These are phyloP conservation scores for Chelon auratus DNA, from an alignment of 2,797 vertebrate genomes.

Conservation along the genomic window DNA sequence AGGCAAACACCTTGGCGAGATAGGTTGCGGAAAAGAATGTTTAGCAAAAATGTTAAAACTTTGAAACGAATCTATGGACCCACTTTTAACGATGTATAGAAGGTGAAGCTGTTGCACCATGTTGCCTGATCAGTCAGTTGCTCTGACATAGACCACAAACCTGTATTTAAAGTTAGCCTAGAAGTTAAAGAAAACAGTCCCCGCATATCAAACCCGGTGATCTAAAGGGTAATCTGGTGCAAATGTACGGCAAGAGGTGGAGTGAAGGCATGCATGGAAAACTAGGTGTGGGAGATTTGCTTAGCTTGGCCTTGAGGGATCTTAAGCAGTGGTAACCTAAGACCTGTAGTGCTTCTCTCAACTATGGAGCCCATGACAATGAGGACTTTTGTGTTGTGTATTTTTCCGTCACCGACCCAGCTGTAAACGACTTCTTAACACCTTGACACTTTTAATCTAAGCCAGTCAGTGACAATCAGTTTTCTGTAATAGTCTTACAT, in stretches of 20 bases:
- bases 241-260: constrained; percentile 25
- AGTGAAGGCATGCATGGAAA: constrained; percentile 59
- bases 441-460: constrained; percentile 43
- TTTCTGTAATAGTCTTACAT: constrained; percentile 14
- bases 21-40: too few species aligned
- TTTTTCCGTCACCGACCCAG: constrained; percentile 49
- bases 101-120: constrained; percentile 5
- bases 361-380: constrained; percentile 65
- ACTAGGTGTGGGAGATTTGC: constrained; percentile 75
- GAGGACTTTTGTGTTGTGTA: constrained; percentile 65
- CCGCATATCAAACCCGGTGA: neutral
- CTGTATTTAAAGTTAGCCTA: neutral
- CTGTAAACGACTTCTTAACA: constrained; percentile 41
- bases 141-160: neutral
- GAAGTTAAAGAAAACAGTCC: neutral
- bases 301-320: constrained; percentile 71
- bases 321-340: constrained; percentile 69
- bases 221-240: neutral
- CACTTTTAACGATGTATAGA: neutral
- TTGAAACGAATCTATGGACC: neutral
- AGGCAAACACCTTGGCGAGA: neutral
- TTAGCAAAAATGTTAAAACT: too few species aligned
- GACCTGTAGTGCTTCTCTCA: constrained; percentile 62
- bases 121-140: neutral
- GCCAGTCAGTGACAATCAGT: constrained; percentile 23